Evolutionary conservation across 2,888 invertebrate genomes (phyloP).

Genomic region (Dryobotodes eremita): DNA sequence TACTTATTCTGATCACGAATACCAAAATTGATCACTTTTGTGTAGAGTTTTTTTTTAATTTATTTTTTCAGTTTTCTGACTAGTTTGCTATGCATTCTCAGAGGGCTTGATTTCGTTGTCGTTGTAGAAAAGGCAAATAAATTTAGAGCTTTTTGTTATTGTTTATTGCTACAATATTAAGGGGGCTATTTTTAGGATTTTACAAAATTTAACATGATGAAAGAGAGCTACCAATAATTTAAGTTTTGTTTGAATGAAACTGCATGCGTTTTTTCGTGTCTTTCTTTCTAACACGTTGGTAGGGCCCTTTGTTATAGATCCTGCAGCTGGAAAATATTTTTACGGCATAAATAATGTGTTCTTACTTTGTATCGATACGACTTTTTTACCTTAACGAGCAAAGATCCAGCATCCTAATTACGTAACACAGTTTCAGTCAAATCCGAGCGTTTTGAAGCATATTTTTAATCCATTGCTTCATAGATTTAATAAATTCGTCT

Average conservation of each 20-base stretch:
- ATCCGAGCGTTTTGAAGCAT: no score
- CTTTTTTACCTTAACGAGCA: background rate
- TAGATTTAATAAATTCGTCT: no score
- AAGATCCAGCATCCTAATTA: background rate
- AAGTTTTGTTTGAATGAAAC: background rate
- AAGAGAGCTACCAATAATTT: background rate
- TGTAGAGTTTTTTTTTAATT: slow-evolving; percentile 27
- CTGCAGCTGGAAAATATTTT: background rate
- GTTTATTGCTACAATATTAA: background rate
- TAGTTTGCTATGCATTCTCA: slow-evolving; percentile 27
- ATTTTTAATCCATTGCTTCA: no score
- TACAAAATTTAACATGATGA: background rate
- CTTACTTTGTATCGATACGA: background rate
- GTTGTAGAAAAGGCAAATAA: background rate
- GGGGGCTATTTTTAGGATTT: background rate
- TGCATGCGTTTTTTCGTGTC: background rate
- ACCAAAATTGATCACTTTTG: slow-evolving; percentile 78
- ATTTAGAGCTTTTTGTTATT: background rate
- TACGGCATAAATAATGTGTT: background rate
- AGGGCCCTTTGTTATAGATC: background rate
- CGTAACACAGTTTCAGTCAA: no score
- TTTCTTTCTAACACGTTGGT: background rate
- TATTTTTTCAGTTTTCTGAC: slow-evolving; percentile 10
- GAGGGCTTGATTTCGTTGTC: slow-evolving; percentile 12
- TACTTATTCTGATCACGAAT: slow-evolving; percentile 80